These are phyloP conservation scores for Gibbula magus DNA, from an alignment of 2,888 invertebrate genomes.

Conservation along the genomic window DNA sequence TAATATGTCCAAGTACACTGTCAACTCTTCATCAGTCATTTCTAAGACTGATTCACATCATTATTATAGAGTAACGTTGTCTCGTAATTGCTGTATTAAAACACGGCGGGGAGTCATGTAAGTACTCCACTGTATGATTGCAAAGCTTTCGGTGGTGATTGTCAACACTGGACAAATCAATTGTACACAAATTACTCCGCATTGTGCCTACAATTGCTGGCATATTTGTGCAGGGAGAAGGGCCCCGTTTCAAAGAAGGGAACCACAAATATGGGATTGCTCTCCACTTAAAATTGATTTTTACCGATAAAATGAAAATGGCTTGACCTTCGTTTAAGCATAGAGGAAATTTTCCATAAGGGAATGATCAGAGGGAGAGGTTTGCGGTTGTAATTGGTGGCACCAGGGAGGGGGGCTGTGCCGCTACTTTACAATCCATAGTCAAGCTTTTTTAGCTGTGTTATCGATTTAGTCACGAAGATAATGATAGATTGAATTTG, in stretches of 20 bases:
- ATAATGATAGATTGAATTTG: conserved; percentile 21
- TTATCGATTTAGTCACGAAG: background rate
- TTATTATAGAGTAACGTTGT: background rate
- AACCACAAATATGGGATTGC: conserved; percentile 3
- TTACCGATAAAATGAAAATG: conserved; percentile 10
- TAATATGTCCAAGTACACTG: too few relatives aligned
- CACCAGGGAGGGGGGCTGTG: background rate
- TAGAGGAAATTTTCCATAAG: conserved; percentile 20
- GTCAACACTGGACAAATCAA: background rate
- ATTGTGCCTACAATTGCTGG: background rate
- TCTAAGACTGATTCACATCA: too few relatives aligned
- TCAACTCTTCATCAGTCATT: too few relatives aligned
- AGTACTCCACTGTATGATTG: background rate
- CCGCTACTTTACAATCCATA: background rate
- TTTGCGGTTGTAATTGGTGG: conserved; percentile 2
- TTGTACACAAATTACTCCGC: background rate
- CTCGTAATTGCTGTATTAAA: background rate
- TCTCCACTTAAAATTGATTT: conserved; percentile 14
- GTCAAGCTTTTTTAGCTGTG: background rate
- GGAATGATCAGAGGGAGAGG: conserved; percentile 12
- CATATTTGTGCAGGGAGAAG: background rate
- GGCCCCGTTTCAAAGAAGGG: background rate
- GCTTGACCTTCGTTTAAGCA: conserved; percentile 5
- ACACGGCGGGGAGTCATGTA: too few relatives aligned
- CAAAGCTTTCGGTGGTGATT: background rate